A percentile compares a stretch with the other conserved stretches of the same genome.
phyloP scores from a whole-genome alignment of 2,888 invertebrate species.

The Drosophila prostipennis region DNA sequence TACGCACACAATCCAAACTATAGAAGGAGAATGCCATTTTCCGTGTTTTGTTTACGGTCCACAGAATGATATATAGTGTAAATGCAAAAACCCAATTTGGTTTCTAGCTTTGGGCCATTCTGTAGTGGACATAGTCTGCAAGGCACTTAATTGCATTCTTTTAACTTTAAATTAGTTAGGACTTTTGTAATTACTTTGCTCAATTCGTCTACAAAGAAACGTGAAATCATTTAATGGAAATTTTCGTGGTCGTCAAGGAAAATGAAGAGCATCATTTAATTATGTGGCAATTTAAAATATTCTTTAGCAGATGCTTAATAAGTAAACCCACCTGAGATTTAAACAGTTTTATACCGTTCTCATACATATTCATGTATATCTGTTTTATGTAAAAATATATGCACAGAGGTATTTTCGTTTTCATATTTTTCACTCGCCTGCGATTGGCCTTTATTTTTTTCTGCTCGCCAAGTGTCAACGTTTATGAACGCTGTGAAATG shows the following conservation, averaged over 20 bases:
- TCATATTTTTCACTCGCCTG: slow-evolving; percentile 9
- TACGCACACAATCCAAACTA: not conserved
- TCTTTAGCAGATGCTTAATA: not conserved
- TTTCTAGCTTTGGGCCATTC: not conserved
- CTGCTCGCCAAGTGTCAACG: slow-evolving; percentile 29
- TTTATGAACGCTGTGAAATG: slow-evolving; percentile 39
- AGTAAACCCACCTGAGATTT: slow-evolving; percentile 13
- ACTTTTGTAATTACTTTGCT: not conserved
- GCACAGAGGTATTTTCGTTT: slow-evolving; percentile 12
- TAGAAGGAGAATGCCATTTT: slow-evolving; percentile 7
- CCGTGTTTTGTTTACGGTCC: slow-evolving; percentile 11
- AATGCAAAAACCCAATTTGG: slow-evolving; percentile 4
- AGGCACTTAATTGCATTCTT: not conserved
- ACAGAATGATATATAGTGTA: slow-evolving; percentile 7
- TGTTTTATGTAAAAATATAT: slow-evolving; percentile 15
- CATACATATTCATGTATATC: slow-evolving; percentile 2
- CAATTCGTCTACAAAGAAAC: not conserved
- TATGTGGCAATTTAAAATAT: not conserved
- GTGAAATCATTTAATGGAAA: not conserved
- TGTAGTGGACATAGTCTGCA: no score
- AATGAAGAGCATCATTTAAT: not conserved
- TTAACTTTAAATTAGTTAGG: not conserved
- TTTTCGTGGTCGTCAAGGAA: not conserved
- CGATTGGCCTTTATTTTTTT: slow-evolving; percentile 18
- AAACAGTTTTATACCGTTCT: not conserved